These are phyloP conservation scores for Caiman crocodilus DNA, from an alignment of 2,797 vertebrate genomes.

Conservation along the genomic window DNA sequence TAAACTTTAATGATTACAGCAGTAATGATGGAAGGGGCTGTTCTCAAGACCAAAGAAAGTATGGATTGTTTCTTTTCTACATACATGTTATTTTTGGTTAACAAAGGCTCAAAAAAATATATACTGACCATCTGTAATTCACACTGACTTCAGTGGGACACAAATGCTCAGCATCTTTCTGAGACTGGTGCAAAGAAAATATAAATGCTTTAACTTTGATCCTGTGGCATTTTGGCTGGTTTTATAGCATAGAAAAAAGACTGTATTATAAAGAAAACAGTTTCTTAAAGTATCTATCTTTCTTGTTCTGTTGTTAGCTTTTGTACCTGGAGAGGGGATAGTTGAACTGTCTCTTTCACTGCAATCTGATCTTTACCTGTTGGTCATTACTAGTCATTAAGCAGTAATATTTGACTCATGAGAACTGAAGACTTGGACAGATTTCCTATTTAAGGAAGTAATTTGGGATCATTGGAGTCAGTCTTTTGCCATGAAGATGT, in stretches of 20 bases:
- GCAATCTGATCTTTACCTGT: background rate
- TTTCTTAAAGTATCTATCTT: background rate
- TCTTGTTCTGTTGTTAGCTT: background rate
- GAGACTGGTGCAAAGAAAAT: conserved; percentile 29
- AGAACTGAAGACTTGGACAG: background rate
- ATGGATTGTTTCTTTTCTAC: conserved; percentile 29
- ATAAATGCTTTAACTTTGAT: conserved; percentile 56
- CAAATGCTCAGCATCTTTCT: background rate
- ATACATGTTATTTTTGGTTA: conserved; percentile 45
- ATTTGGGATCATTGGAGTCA: background rate
- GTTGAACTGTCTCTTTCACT: background rate
- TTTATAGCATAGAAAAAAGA: conserved; percentile 27
- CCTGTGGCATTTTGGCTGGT: conserved; percentile 9
- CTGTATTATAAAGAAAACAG: background rate
- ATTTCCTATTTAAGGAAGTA: background rate
- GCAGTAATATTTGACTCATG: background rate
- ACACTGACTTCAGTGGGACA: background rate
- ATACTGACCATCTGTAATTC: background rate
- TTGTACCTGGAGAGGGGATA: background rate
- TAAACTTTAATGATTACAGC: conserved; percentile 55
- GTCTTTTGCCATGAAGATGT: background rate
- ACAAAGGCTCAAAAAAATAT: background rate
- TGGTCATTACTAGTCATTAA: background rate
- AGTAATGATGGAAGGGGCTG: conserved; percentile 26
- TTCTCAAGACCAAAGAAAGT: conserved; percentile 8